Evolutionary conservation across 1,140 invertebrate genomes (phyloP).

Genomic region (Drepana arcuata): DNA sequence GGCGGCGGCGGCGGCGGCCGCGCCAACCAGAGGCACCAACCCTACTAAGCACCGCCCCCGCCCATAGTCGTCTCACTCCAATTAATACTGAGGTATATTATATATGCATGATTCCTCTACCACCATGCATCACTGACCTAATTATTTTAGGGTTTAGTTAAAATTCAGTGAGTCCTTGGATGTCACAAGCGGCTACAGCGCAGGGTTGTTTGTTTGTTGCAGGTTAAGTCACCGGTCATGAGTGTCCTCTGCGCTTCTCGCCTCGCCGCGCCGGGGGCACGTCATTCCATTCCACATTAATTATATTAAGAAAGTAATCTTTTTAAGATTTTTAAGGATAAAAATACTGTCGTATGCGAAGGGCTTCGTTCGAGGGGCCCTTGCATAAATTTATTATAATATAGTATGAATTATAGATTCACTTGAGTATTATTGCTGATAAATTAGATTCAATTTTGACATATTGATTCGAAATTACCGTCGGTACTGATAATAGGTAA

Average conservation of each 20-base stretch:
- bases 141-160: too few species aligned
- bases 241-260: slow-evolving; percentile 41
- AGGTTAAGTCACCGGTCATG: slow-evolving; percentile 65
- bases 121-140: too few species aligned
- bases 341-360: slow-evolving; percentile 45
- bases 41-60: slow-evolving; percentile 74
- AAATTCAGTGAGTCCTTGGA: too few species aligned
- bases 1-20: slow-evolving; percentile 78
- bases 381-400: slow-evolving; percentile 62
- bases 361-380: slow-evolving; percentile 29
- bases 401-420: slow-evolving; percentile 68
- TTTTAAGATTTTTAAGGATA: slow-evolving; percentile 58
- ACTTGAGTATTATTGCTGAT: slow-evolving; percentile 66
- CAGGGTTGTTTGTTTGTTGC: slow-evolving; percentile 34
- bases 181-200: too few species aligned
- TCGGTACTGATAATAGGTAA: slow-evolving; percentile 46
- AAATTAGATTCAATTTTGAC: slow-evolving; percentile 61
- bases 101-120: too few species aligned
- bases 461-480: slow-evolving; percentile 43
- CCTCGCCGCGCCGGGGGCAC: slow-evolving; percentile 44
- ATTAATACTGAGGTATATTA: slow-evolving; percentile 66
- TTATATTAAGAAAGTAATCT: slow-evolving; percentile 63
- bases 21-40: slow-evolving; percentile 83
- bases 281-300: slow-evolving; percentile 65
- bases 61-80: slow-evolving; percentile 64